Evolutionary conservation across 1,140 invertebrate species (phyloP), one percentile per base, ranked within the genome.

Genomic region (Drosophila rhopaloa): DNA sequence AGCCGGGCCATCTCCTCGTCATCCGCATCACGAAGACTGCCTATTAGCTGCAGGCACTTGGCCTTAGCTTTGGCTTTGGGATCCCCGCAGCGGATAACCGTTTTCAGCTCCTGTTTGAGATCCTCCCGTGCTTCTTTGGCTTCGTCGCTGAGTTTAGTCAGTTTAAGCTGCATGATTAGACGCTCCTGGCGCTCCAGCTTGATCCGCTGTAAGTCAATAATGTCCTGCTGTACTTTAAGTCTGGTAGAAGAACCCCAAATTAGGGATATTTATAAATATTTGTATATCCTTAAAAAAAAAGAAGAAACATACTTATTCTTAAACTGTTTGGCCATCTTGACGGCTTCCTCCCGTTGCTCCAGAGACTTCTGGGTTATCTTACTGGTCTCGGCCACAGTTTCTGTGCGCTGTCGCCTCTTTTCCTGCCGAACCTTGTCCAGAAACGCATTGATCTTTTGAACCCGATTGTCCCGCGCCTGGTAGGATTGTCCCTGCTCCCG

Each of bases 121-220:
- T 93, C 92, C 70, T 95, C 93, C 5, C 94, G 92, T 0, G 94
- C 94, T 56, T 94, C 91, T 38, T 93, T 93, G 2, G 94, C 93
- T 58, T 94, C 94, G 60, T 95, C 94, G 41, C 94, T 81, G 24
- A 95, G 94, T 82, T 94, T 95, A 35, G 94, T 94, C 32, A 95
- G 91, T 77, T 95, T 95, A 0, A 95, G 81, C 81, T 95, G 93
- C 88, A 94, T 94, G 56, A 95, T 95, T 1, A 95, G 60, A 77
- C 94, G 93, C 55, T 94, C 94, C 91, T 95, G 95, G 56, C 95
- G 93, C 70, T 95, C 93, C 60, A 95, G 80, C 91, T 95, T 95
- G 6, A 93, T 91, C 79, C 94, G 94, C 81, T 95, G 95, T 9
- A 94, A 68, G 37, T 95, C 93, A 44, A 95, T 95, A 41, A 95